Base-by-base conservation (phyloP, 2,888 invertebrate species). In the Protonemura montana region DNA sequence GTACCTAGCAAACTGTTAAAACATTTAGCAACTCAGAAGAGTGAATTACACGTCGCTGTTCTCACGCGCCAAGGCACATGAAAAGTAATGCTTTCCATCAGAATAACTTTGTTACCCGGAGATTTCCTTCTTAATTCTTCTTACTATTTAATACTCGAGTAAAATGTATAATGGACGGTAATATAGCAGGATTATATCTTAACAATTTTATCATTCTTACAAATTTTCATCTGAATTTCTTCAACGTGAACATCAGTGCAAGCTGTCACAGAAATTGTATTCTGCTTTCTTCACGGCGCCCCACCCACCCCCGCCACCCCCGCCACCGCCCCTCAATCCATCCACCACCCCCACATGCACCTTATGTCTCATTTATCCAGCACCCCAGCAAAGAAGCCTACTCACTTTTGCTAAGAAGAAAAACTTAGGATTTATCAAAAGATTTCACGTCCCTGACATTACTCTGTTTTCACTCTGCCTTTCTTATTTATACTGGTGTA, bases 211-310 rank as follows among this genome's bases (percentile, higher is more conserved):
- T 84, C 84, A 84, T 84, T 84, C 84, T 84, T 84, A 84, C 84
- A 84, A 84, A 84, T 84, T 84, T 84, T 84, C 84, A 84, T 84
- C 84, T 84, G 84, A 76, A 78, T 86, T 81, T 86, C 81, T 80
- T 29, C 81, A 59, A 77, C 78, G 81, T 82, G 77, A 85, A 82
- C 87, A 87, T 87, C 87, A 87, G 84, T 84, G 59, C 87, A 87
- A 87, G 87, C 87, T 87, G 87, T 87, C 86, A 86, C 86, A 86
- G 86, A 87, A 87, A 87, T 87, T 87, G 86, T 86, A 85, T 86
- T 76, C 83, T 85, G 86, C 86, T 85, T 82, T 85, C 87, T 82
- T 59, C 86, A 76, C 35, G 13, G 88, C 88, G 86, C 88, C 89
- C 87, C 88, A 88, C 81, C 27, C 41, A 85, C 88, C 88, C 87